Percentiles rank a stretch among this genome's conserved stretches.
phyloP scores from a whole-genome alignment of 2,888 invertebrate species.

The Noctuana brunneofusca region DNA sequence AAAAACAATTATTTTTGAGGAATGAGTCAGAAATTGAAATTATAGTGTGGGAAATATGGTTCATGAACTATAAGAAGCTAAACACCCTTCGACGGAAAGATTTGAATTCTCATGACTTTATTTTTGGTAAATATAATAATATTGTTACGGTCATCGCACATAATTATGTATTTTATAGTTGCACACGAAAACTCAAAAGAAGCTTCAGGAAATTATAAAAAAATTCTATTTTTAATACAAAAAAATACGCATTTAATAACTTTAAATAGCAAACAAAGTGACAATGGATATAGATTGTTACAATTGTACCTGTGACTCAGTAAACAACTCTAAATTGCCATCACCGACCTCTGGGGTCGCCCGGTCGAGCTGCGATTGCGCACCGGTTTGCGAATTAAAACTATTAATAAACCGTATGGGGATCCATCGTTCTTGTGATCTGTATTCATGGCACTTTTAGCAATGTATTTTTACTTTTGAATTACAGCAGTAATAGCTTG shows the following conservation, averaged over 20 bases:
- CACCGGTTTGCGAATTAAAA: slow-evolving; percentile 41
- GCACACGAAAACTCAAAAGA: too few relatives aligned
- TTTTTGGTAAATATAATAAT: too few relatives aligned
- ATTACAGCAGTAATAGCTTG: not conserved
- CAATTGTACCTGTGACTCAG: slow-evolving; percentile 52
- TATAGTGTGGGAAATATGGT: slow-evolving; percentile 1
- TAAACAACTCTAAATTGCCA: slow-evolving; percentile 53
- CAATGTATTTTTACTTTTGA: not conserved
- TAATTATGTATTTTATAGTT: too few relatives aligned
- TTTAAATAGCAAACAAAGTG: not conserved
- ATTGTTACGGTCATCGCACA: too few relatives aligned
- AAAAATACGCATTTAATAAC: not conserved
- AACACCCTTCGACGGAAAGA: not conserved
- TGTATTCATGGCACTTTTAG: not conserved
- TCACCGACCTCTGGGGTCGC: slow-evolving; percentile 65
- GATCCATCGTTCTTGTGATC: not conserved
- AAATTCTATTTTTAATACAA: too few relatives aligned
- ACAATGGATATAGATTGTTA: slow-evolving; percentile 45
- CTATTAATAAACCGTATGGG: slow-evolving; percentile 38
- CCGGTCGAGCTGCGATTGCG: slow-evolving; percentile 57
- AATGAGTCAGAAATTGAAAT: slow-evolving; percentile 1
- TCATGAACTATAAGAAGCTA: not conserved
- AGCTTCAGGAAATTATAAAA: too few relatives aligned
- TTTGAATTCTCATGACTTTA: too few relatives aligned
- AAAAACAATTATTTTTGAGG: not conserved